A percentile compares a stretch with the other conserved stretches of the same genome.
phyloP scores from a whole-genome alignment of 2,888 invertebrate species.

The Eupeodes luniger region DNA sequence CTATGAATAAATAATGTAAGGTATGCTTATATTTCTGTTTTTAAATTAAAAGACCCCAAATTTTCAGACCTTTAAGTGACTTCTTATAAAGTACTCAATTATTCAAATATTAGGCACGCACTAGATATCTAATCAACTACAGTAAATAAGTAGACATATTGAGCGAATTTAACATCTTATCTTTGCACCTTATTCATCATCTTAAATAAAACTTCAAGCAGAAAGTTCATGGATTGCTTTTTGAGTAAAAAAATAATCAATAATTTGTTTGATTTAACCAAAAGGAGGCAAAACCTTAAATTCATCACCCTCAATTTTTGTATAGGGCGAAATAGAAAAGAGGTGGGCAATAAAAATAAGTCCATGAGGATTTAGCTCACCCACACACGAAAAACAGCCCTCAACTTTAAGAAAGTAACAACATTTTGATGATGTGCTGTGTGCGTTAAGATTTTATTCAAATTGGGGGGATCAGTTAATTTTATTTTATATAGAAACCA shows the following conservation, averaged over 20 bases:
- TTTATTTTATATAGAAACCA: slow-evolving; percentile 9
- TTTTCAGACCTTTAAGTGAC: too few species aligned
- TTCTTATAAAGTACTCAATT: too few species aligned
- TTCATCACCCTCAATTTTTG: neutral
- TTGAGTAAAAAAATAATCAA: neutral
- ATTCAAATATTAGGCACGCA: too few species aligned
- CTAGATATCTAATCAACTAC: too few species aligned
- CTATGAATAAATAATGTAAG: too few species aligned
- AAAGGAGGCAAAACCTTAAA: neutral
- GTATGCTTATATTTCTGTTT: too few species aligned
- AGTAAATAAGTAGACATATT: too few species aligned
- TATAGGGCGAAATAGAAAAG: neutral
- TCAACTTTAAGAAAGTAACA: slow-evolving; percentile 4
- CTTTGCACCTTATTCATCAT: too few species aligned
- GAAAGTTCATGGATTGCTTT: neutral
- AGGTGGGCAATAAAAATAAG: neutral
- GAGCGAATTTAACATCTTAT: too few species aligned
- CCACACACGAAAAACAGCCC: slow-evolving; percentile 2
- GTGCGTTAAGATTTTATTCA: slow-evolving; percentile 10
- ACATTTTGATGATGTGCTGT: neutral
- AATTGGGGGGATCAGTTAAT: slow-evolving; percentile 2
- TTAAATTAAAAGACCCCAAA: too few species aligned
- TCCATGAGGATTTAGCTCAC: neutral
- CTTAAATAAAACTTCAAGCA: neutral
- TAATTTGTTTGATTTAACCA: neutral